Evolutionary conservation across 30 jellyfish, hydroid and myxozoan genomes (phyloP).

Genomic region (Hydractinia echinata): DNA sequence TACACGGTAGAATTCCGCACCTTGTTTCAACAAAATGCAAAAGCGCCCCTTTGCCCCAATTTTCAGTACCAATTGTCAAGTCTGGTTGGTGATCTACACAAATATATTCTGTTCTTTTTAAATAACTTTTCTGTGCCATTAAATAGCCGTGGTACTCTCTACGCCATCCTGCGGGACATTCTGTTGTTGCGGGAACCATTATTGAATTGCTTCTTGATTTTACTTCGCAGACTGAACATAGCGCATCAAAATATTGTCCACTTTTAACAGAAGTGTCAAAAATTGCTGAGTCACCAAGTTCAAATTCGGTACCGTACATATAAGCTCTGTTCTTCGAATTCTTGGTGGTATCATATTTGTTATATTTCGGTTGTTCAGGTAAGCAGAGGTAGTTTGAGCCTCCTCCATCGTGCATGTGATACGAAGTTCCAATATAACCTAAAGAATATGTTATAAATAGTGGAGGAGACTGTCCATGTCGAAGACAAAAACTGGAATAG

Average conservation of each 20-base stretch:
- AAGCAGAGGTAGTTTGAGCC: slow-evolving; percentile 93
- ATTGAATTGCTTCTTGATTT: slow-evolving; percentile 48
- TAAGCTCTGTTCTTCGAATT: slow-evolving; percentile 39
- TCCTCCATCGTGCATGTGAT: slow-evolving; percentile 81
- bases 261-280: slow-evolving; percentile 14
- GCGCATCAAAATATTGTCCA: slow-evolving; percentile 36
- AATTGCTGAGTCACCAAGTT: slow-evolving; percentile 27
- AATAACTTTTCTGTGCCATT: slow-evolving; percentile 79
- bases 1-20: slow-evolving; percentile 71
- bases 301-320: slow-evolving; percentile 74
- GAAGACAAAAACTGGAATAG: too few species aligned
- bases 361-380: slow-evolving; percentile 62
- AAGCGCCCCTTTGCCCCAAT: slow-evolving; percentile 52
- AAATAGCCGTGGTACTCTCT: slow-evolving; percentile 74
- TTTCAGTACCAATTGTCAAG: slow-evolving; percentile 33
- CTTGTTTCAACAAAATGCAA: slow-evolving; percentile 80
- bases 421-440: slow-evolving; percentile 88
- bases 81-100: slow-evolving; percentile 89
- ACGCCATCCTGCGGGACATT: slow-evolving; percentile 84
- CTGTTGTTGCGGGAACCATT: slow-evolving; percentile 86
- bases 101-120: slow-evolving; percentile 84
- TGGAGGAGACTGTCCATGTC: too few species aligned
- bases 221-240: slow-evolving; percentile 77
- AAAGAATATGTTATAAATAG: neutral
- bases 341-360: slow-evolving; percentile 28